Evolutionary conservation across 2,113 vertebrate species (phyloP), one percentile per base, ranked within the genome.

Genomic region (Turnix velox): DNA sequence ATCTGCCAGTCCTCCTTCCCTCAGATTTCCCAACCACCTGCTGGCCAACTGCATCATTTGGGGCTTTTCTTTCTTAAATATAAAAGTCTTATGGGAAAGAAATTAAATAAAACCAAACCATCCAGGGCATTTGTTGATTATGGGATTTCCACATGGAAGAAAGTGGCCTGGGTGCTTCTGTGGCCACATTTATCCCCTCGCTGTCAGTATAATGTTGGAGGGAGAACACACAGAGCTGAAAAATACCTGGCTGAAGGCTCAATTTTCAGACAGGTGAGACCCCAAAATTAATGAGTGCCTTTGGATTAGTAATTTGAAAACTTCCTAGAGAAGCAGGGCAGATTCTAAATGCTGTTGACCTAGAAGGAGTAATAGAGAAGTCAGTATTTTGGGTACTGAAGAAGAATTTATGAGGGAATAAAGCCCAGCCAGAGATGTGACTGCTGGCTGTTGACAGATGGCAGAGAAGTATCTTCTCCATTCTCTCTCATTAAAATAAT

Each of bases 401-500:
- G 89, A 94, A 87, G 77, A 76, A 92, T 95, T 92, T 93, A 62
- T 48, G 48, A 59, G 87, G 37, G 91, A 89, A 92, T 91, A 48
- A 94, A 94, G 95, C 76, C 84, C 35, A 73, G 84, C 69, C 63
- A 20, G 88, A 54, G 12, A 28, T 55, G 43, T 46, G 80, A 87
- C 78, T 58, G 74, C 92, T 90, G 81, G 27, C 92, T 95, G 84
- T 96, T 92, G 91, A 93, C 93, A 96, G 90, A 95, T 92, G 90
- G 91, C 91, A 94, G 90, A 90, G 87, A 84, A 93, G 85, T 51
- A 1, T 92, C 91, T 94, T 92, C 93, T 73, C 81, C 90, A 82
- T 72, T 95, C 87, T 61, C 92, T 83, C 87, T 97, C 92, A 94
- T 94, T 96, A 96, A 96, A 94, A 94, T 95, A 95, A 94, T 94